Percentiles rank a stretch among this genome's conserved stretches.
Conservation (phyloP, 2,888 invertebrate genomes). For the Lithosia quadra region DNA sequence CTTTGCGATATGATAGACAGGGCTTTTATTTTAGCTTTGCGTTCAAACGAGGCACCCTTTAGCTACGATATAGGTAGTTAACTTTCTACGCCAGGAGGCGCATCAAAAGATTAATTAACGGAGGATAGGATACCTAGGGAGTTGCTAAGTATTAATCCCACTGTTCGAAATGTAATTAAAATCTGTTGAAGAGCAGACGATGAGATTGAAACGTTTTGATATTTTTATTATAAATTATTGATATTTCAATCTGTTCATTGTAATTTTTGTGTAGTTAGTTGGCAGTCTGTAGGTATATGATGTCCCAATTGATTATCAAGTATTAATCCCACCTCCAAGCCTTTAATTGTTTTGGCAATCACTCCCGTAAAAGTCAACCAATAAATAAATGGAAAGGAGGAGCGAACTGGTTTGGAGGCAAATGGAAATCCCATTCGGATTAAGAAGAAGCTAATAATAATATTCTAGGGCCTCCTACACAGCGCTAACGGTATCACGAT, state of each 20-base stretch:
- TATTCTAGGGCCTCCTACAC: too few species aligned
- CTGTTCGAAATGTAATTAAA: constrained; percentile 51
- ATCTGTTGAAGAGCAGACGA: neutral
- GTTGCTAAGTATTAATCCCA: constrained; percentile 34
- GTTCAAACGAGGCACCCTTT: constrained; percentile 11
- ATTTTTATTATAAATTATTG: neutral
- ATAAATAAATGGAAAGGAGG: too few species aligned
- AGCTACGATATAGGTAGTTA: constrained; percentile 13
- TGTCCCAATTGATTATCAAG: too few species aligned
- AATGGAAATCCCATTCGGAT: too few species aligned
- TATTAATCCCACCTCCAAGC: too few species aligned
- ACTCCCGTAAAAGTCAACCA: too few species aligned
- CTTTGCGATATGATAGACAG: constrained; percentile 20
- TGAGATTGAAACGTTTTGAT: neutral
- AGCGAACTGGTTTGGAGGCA: too few species aligned
- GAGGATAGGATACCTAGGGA: constrained; percentile 48
- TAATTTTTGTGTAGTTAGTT: neutral
- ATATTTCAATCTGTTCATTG: neutral
- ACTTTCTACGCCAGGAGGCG: neutral
- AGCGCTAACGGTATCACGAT: too few species aligned
- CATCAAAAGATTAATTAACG: constrained; percentile 26
- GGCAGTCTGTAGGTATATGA: neutral
- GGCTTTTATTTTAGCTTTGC: constrained; percentile 18
- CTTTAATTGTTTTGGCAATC: too few species aligned
- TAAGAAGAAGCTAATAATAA: too few species aligned